Conservation (phyloP, 2,113 vertebrate species). For the Nycticryphes semicollaris region DNA sequence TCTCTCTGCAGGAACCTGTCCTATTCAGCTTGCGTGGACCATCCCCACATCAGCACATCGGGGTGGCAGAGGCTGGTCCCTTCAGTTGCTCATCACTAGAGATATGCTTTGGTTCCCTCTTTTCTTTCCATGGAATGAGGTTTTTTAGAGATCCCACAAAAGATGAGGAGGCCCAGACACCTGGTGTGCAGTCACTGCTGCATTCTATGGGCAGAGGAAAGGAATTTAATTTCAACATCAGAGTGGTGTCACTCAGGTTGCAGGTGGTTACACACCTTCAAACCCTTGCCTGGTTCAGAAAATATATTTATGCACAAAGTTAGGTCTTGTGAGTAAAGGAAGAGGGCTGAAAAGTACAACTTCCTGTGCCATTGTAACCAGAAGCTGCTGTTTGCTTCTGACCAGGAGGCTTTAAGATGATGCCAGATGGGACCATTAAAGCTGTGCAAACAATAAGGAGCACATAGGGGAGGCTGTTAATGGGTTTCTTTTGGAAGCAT, state of each 20-base stretch:
- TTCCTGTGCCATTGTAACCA: not conserved
- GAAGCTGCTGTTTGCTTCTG: slow-evolving; percentile 42
- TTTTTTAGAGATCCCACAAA: not conserved
- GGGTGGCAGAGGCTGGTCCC: not conserved
- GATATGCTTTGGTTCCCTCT: not conserved
- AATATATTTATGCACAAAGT: not conserved
- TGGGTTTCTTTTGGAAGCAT: slow-evolving; percentile 69
- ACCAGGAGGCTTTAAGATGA: slow-evolving; percentile 33
- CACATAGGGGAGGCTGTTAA: slow-evolving; percentile 62
- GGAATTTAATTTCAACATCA: not conserved
- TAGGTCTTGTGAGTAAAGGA: not conserved
- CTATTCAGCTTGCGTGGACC: not conserved
- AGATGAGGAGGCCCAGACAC: not conserved
- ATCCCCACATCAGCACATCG: not conserved
- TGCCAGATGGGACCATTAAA: slow-evolving; percentile 66
- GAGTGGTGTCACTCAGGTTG: not conserved
- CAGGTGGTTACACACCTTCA: not conserved
- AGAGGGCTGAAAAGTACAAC: not conserved
- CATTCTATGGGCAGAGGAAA: not conserved
- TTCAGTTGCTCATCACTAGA: not conserved
- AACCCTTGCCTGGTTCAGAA: not conserved
- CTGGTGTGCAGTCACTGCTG: not conserved
- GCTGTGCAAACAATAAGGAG: slow-evolving; percentile 48
- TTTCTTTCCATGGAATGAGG: not conserved
- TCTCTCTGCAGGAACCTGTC: not conserved